Evolutionary conservation across 1,140 invertebrate genomes (phyloP).

Genomic region (Chionoecetes opilio): DNA sequence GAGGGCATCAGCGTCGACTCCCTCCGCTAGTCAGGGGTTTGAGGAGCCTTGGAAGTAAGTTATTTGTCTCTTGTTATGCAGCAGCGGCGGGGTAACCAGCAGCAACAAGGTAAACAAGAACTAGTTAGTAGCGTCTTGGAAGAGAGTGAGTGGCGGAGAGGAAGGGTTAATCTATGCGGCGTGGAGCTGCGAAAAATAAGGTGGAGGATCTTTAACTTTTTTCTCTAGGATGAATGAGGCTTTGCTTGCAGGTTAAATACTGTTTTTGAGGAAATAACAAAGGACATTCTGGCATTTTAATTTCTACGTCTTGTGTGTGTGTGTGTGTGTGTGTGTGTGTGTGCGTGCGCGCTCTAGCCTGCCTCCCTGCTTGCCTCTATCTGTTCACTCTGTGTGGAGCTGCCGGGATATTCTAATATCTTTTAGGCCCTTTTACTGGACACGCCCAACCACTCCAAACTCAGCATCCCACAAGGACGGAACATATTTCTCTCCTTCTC

Average conservation of each 20-base stretch:
- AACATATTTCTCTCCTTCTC: too few relatives aligned
- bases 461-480: too few relatives aligned
- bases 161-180: background rate
- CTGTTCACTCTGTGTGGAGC: too few relatives aligned
- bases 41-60: background rate
- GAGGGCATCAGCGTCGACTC: background rate
- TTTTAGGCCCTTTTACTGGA: too few relatives aligned
- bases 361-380: background rate
- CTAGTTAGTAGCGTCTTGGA: conserved; percentile 9
- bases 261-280: background rate
- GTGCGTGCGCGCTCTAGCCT: background rate
- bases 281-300: too few relatives aligned
- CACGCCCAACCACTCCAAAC: too few relatives aligned
- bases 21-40: background rate
- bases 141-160: background rate
- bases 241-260: too few relatives aligned
- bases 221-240: background rate
- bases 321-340: background rate
- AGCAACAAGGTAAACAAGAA: background rate
- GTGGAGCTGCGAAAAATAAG: background rate
- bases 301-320: background rate
- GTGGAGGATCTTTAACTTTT: too few relatives aligned
- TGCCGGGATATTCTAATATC: too few relatives aligned
- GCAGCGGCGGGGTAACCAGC: background rate
- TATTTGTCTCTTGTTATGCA: background rate